Percentiles rank a stretch among this genome's conserved stretches.
Conservation (phyloP, 2,113 vertebrate species). For the Rhinopithecus roxellana region DNA sequence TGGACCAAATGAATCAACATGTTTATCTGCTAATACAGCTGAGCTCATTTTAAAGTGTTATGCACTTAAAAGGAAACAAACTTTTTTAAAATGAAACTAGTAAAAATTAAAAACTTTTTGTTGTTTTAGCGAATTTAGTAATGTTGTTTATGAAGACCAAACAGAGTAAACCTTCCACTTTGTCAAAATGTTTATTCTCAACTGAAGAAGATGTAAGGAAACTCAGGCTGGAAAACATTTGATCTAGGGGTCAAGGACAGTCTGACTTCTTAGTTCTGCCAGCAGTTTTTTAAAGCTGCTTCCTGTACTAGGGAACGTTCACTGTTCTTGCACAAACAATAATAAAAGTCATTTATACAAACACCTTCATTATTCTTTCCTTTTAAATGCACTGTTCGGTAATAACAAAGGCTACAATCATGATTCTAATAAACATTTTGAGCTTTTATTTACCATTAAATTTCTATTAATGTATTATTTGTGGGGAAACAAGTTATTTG, state of each 20-base stretch:
- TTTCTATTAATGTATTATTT: conserved; percentile 34
- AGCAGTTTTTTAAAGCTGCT: conserved; percentile 59
- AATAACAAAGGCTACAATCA: neutral
- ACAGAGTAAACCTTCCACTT: conserved; percentile 40
- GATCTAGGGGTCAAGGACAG: conserved; percentile 64
- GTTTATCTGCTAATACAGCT: conserved; percentile 70
- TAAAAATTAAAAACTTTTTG: conserved; percentile 10
- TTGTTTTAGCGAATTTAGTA: conserved; percentile 44
- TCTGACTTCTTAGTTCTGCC: conserved; percentile 54
- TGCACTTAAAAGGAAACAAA: conserved; percentile 59
- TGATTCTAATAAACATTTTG: neutral
- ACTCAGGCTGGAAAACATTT: conserved; percentile 49
- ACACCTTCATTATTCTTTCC: conserved; percentile 44
- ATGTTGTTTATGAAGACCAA: conserved; percentile 49
- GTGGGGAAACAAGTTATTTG: neutral
- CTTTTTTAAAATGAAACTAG: conserved; percentile 46
- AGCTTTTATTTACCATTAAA: conserved; percentile 3
- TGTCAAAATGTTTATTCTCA: conserved; percentile 52
- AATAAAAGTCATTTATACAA: conserved; percentile 65
- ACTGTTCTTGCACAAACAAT: conserved; percentile 67
- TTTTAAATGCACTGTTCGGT: conserved; percentile 29
- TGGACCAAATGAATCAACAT: conserved; percentile 56
- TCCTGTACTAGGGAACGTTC: conserved; percentile 67
- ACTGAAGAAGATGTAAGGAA: conserved; percentile 57
- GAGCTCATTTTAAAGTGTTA: conserved; percentile 37